Evolutionary conservation across 2,888 invertebrate genomes (phyloP).

Genomic region (Pheosia gnoma): DNA sequence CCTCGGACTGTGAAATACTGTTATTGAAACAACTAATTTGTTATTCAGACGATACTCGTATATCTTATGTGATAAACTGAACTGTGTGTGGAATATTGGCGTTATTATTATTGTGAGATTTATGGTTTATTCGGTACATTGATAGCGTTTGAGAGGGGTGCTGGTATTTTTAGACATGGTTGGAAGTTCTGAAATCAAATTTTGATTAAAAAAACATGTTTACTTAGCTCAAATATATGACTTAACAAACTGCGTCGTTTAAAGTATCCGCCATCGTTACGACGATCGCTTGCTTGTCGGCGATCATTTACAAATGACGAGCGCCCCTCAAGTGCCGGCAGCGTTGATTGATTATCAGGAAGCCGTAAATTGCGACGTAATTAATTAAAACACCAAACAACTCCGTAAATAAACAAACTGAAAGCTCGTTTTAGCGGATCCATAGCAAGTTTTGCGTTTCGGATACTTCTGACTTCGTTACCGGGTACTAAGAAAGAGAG

Average conservation of each 20-base stretch:
- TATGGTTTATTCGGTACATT: background rate
- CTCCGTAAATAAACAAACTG: conserved; percentile 1
- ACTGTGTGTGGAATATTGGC: background rate
- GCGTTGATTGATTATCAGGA: conserved; percentile 8
- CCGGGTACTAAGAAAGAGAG: background rate
- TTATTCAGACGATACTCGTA: conserved; percentile 23
- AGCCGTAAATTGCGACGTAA: conserved; percentile 1
- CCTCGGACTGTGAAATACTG: conserved; percentile 24
- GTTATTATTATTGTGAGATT: background rate
- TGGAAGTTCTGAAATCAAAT: too few species aligned
- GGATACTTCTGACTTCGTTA: conserved; percentile 1
- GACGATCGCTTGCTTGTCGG: background rate
- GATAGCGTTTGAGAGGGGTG: too few species aligned
- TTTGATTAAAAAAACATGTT: too few species aligned
- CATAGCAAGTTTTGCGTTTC: background rate
- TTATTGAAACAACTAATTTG: conserved; percentile 33
- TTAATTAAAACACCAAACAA: conserved; percentile 8
- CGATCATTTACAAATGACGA: conserved; percentile 1
- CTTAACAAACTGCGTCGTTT: too few species aligned
- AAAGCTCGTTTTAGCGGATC: background rate
- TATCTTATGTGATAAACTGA: background rate
- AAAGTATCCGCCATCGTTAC: background rate
- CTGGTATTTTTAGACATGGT: too few species aligned
- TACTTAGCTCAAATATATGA: too few species aligned
- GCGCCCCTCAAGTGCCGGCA: background rate